Evolutionary conservation across 2,113 vertebrate genomes (phyloP).

Genomic region (Planiliza haematocheilus): DNA sequence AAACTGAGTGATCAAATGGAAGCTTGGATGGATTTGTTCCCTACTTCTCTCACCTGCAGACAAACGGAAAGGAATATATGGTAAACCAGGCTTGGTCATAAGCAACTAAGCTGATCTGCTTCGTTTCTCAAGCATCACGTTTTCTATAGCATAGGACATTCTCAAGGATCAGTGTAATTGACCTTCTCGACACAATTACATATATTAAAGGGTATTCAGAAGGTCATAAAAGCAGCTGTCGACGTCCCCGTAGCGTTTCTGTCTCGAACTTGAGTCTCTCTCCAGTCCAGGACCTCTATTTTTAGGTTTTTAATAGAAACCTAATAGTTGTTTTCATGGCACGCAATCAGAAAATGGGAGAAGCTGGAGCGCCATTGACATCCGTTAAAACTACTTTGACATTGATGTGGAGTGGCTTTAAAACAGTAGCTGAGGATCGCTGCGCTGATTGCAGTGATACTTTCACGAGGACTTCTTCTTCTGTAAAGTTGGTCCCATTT

Average conservation of each 20-base stretch:
- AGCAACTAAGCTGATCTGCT: no score
- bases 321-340: background rate
- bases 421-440: slow-evolving; percentile 29
- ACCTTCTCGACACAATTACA: no score
- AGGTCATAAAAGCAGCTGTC: no score
- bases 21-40: background rate
- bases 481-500: slow-evolving; percentile 14
- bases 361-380: slow-evolving; percentile 37
- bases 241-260: no score
- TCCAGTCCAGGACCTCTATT: background rate
- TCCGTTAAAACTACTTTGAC: slow-evolving; percentile 32
- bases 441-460: slow-evolving; percentile 37
- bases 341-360: slow-evolving; percentile 27
- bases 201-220: no score
- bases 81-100: no score
- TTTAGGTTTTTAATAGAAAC: background rate
- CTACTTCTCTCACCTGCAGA: background rate
- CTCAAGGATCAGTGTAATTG: no score
- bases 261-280: background rate
- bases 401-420: slow-evolving; percentile 32
- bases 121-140: no score
- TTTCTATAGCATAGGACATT: no score
- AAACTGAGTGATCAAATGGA: background rate
- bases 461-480: slow-evolving; percentile 11
- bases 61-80: background rate